Conservation (phyloP, 2,888 invertebrate genomes). For the Eupeodes latifasciatus region DNA sequence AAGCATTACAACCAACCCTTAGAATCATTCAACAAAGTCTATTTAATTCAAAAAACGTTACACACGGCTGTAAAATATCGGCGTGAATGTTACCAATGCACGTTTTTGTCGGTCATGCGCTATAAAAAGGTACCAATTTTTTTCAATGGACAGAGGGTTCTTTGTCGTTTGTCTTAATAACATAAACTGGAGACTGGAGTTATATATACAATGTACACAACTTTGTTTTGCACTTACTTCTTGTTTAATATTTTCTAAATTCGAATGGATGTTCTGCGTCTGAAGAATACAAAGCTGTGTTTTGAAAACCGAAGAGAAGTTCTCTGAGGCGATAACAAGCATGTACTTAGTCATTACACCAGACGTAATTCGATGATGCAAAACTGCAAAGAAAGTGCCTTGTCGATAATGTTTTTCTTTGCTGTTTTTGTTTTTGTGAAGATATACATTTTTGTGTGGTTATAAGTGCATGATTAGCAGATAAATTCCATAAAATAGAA, state of each 20-base stretch:
- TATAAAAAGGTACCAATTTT: background rate
- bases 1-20: background rate
- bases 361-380: no score
- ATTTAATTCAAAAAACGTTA: background rate
- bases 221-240: background rate
- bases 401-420: no score
- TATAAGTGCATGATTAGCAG: no score
- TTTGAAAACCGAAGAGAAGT: background rate
- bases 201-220: conserved; percentile 6
- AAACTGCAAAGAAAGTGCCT: no score
- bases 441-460: no score
- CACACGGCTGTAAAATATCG: background rate
- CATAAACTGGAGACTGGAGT: conserved; percentile 22
- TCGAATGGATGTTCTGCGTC: conserved; percentile 32
- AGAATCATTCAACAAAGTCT: background rate
- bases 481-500: no score
- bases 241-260: conserved; percentile 7
- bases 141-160: conserved; percentile 11
- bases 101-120: conserved; percentile 45
- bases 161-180: conserved; percentile 4
- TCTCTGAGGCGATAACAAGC: background rate
- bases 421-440: no score
- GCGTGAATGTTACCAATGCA: conserved; percentile 41
- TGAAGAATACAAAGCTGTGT: conserved; percentile 46
- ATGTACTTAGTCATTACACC: no score